phyloP scores from a whole-genome alignment of 1,140 invertebrate genomes.

The Araneus ventricosus region DNA sequence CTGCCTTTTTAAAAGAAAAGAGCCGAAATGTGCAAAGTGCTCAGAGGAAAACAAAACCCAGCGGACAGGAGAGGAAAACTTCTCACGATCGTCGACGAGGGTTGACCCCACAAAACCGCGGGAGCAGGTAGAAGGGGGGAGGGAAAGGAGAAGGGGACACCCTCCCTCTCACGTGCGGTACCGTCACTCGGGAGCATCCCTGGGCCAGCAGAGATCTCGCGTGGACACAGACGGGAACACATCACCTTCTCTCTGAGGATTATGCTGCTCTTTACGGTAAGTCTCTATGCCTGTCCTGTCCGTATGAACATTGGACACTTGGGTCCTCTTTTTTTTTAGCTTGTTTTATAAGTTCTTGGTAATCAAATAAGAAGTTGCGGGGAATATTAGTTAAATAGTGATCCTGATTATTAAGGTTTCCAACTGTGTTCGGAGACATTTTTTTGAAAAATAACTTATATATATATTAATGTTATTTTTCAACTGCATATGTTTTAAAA shows the following conservation, averaged over 20 bases:
- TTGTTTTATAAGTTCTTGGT: no score
- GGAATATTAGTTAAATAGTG: no score
- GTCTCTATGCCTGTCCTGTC: neutral
- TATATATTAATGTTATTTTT: no score
- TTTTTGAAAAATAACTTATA: no score
- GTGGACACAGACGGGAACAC: neutral
- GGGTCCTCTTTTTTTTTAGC: no score
- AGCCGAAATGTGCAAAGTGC: neutral
- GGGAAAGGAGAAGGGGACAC: neutral
- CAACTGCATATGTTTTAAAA: no score
- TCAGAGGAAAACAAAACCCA: slow-evolving; percentile 2
- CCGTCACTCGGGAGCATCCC: neutral
- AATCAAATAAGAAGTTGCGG: no score
- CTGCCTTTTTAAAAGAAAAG: neutral
- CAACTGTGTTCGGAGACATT: no score
- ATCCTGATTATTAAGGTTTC: no score
- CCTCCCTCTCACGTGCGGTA: neutral
- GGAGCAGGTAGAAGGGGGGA: neutral
- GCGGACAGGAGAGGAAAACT: slow-evolving; percentile 18
- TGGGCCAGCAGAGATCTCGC: neutral
- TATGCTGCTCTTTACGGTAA: neutral
- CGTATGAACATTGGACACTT: no score
- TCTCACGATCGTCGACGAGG: slow-evolving; percentile 46
- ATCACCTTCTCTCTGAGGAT: neutral
- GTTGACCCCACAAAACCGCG: slow-evolving; percentile 52